Evolutionary conservation across 2,888 invertebrate genomes (phyloP).

Genomic region (Drosophila recens): DNA sequence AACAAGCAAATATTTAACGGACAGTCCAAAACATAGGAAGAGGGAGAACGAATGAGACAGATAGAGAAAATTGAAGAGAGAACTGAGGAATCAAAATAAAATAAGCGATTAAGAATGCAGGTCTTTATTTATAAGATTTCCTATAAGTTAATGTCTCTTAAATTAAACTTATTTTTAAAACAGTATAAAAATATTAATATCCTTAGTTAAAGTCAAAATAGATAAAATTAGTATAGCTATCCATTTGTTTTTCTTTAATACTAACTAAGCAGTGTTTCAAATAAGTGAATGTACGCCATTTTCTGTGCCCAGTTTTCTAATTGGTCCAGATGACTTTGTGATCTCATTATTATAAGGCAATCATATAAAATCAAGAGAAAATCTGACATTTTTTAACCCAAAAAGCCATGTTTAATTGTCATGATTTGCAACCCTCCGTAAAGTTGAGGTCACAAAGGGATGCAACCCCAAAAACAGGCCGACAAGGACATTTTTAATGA

Average conservation of each 20-base stretch:
- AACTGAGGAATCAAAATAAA: neutral
- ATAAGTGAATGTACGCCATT: constrained; percentile 23
- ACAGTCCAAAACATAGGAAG: constrained; percentile 7
- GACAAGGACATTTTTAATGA: constrained; percentile 71
- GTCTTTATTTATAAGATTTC: neutral
- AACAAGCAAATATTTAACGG: constrained; percentile 48
- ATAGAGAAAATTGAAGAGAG: neutral
- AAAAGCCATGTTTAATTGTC: constrained; percentile 63
- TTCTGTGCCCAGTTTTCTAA: constrained; percentile 14
- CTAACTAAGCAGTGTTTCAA: neutral
- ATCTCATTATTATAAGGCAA: neutral
- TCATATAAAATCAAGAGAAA: constrained; percentile 19
- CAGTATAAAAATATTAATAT: neutral
- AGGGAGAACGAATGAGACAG: neutral
- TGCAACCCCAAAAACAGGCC: constrained; percentile 13
- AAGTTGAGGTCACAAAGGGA: constrained; percentile 42
- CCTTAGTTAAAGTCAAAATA: neutral
- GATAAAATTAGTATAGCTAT: neutral
- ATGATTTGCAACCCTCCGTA: constrained; percentile 40
- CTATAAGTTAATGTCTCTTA: neutral
- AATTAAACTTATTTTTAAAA: neutral
- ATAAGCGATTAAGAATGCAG: neutral
- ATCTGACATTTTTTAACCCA: constrained; percentile 72
- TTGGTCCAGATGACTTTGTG: constrained; percentile 50
- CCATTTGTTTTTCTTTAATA: neutral